A percentile compares a stretch with the other conserved stretches of the same genome.
phyloP scores from a whole-genome alignment of 2,797 vertebrate species.

The Falco cherrug region DNA sequence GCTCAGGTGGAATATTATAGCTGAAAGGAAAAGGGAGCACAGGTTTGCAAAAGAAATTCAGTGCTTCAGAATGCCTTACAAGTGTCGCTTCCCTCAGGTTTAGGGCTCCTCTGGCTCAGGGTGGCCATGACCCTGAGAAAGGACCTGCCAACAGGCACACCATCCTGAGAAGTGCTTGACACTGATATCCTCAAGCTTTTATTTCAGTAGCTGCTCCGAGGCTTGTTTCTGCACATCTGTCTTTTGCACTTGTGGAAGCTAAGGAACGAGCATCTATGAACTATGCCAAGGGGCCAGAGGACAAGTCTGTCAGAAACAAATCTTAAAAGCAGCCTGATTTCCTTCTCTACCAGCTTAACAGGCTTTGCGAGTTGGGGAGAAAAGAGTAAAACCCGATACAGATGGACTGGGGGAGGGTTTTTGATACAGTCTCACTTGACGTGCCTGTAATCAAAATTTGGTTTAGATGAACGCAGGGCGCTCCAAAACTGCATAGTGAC shows the following conservation, averaged over 20 bases:
- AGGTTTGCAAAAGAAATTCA: not conserved
- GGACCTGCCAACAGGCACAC: not conserved
- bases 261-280: not conserved
- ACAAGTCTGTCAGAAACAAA: not conserved
- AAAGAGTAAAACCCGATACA: not conserved
- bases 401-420: not conserved
- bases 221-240: not conserved
- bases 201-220: not conserved
- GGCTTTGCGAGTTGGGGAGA: not conserved
- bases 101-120: not conserved
- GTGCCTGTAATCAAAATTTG: not conserved
- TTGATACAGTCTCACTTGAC: not conserved
- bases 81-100: not conserved
- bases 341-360: not conserved
- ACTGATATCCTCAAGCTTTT: not conserved
- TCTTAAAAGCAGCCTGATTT: not conserved
- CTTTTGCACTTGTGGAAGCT: not conserved
- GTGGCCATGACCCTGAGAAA: accelerated
- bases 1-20: not conserved
- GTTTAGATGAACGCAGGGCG: not conserved
- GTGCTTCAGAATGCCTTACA: not conserved
- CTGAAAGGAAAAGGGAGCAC: not conserved
- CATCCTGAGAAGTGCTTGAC: not conserved
- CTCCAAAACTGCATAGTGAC: not conserved
- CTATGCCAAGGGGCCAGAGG: not conserved